Base-by-base conservation (phyloP, 1,140 invertebrate genomes). In the Zaprionus taronus region DNA sequence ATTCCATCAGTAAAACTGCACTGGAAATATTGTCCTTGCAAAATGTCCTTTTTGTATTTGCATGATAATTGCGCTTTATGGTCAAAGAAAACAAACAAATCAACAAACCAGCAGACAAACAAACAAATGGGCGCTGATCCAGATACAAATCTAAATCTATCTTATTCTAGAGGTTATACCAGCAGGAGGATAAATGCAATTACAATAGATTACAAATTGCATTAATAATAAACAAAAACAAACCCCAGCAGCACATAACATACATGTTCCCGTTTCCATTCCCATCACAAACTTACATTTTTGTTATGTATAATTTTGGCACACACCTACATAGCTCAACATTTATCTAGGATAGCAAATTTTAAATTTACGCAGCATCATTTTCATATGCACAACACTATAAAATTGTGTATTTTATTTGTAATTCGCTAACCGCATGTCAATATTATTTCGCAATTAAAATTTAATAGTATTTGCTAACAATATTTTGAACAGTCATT, bases 391-490 rank as follows among this genome's bases (percentile, higher is more conserved):
- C 22, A 44, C 38, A 63, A 66, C 68, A 20, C 60, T 47, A 38
- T 53, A 53, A 76, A 71, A 79, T 76, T 78, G 66, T 14, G 72
- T 81, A 85, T 82, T 81, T 79, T 74, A 81, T 84, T 81, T 84
- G 72, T 67, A 84, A 89, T 87, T 79, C 71, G 75, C 79, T 81
- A 76, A 69, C 78, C 56, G 62, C 56, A 26, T 75, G 75, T 87
- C 85, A 90, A 90, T 87, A 89, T 84, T 87, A 87, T 87, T 87
- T 87, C 76, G 66, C 84, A 84, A 87, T 87, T 90, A 84, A 87
- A 84, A 84, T 89, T 89, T 80, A 72, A 76, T 81, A 76, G 66
- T 76, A 66, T 53, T 56, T 49, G 26, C 44, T 22, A 78, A 31
- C 41, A 56, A 41, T 51, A 41, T 24, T 41, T 41, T 22, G 0